phyloP scores from a whole-genome alignment of 1,140 invertebrate species.

The Tetragonula clypearis region DNA sequence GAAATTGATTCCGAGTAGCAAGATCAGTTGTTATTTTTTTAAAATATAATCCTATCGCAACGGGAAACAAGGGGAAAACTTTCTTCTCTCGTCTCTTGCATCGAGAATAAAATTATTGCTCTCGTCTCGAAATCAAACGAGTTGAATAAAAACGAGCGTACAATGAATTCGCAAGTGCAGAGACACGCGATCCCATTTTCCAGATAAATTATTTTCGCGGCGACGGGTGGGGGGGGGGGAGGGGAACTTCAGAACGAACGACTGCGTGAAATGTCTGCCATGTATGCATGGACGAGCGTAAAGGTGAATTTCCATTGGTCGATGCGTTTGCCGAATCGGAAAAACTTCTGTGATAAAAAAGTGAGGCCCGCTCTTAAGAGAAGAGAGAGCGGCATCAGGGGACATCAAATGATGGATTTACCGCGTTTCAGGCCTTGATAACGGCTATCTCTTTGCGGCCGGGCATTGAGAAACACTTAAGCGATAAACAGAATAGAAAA shows the following conservation, averaged over 20 bases:
- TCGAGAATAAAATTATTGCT: background rate
- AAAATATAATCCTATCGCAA: background rate
- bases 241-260: background rate
- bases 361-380: background rate
- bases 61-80: background rate
- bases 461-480: constrained; percentile 55
- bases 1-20: background rate
- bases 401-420: constrained; percentile 38
- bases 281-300: constrained; percentile 8
- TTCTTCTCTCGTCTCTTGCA: too few relatives aligned
- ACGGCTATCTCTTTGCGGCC: constrained; percentile 37
- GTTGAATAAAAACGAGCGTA: background rate
- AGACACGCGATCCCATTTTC: constrained; percentile 1
- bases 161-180: background rate
- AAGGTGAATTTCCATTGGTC: background rate
- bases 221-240: background rate
- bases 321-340: background rate
- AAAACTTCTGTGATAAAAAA: constrained; percentile 12
- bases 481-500: constrained; percentile 6
- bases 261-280: background rate
- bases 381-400: background rate
- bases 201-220: constrained; percentile 12
- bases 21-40: background rate
- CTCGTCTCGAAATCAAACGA: background rate
- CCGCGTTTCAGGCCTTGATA: constrained; percentile 36